These are phyloP conservation scores for Sander vitreus DNA, from an alignment of 2,113 vertebrate species.

Conservation along the genomic window DNA sequence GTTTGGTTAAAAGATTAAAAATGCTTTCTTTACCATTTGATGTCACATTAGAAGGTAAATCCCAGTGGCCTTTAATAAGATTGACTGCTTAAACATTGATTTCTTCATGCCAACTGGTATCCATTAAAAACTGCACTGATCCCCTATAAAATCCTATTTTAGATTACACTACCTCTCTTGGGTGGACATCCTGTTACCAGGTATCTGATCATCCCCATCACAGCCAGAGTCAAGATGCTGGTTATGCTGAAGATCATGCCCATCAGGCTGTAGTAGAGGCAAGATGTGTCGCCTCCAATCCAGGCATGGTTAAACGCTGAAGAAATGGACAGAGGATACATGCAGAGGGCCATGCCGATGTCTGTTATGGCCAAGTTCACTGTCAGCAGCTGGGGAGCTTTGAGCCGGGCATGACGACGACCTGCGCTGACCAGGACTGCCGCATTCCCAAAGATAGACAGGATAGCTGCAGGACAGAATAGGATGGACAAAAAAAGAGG, in stretches of 20 bases:
- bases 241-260: slow-evolving; percentile 81
- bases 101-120: neutral
- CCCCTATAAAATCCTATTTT: neutral
- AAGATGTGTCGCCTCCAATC: slow-evolving; percentile 72
- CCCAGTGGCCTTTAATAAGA: neutral
- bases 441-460: slow-evolving; percentile 72
- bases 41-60: neutral
- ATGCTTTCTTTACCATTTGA: neutral
- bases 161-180: slow-evolving; percentile 57
- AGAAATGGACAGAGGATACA: slow-evolving; percentile 78
- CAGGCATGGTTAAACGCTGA: slow-evolving; percentile 78
- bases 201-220: slow-evolving; percentile 75
- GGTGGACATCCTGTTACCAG: slow-evolving; percentile 71
- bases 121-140: neutral
- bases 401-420: slow-evolving; percentile 53
- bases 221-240: slow-evolving; percentile 78
- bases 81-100: neutral
- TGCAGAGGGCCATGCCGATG: slow-evolving; percentile 79
- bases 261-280: slow-evolving; percentile 80
- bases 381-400: slow-evolving; percentile 76
- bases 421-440: slow-evolving; percentile 58
- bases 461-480: slow-evolving; percentile 48
- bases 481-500: neutral
- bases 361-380: slow-evolving; percentile 78
- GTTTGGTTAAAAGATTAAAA: neutral